Conservation (phyloP, 2,113 vertebrate genomes). For the Ptilonorhynchus violaceus region DNA sequence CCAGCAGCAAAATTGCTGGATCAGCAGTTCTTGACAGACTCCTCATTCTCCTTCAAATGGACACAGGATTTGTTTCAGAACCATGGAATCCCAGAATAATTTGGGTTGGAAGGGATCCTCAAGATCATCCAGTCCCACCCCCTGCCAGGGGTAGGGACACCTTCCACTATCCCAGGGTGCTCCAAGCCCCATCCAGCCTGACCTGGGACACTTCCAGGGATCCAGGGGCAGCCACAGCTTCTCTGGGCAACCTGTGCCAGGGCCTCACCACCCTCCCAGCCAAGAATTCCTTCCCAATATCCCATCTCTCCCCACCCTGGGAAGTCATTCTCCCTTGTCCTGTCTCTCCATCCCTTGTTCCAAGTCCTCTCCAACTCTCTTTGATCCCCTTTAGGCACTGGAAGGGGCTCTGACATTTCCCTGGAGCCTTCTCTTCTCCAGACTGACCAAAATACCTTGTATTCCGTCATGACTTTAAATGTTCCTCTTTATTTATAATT, state of each 20-base stretch:
- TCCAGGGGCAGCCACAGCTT: background rate
- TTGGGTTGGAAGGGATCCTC: background rate
- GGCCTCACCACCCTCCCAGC: background rate
- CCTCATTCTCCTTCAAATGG: background rate
- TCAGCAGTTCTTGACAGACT: background rate
- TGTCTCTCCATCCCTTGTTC: background rate
- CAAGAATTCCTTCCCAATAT: background rate
- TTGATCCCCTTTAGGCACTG: background rate
- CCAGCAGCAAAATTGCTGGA: background rate
- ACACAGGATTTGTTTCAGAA: background rate
- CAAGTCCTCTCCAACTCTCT: background rate
- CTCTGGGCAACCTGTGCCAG: background rate
- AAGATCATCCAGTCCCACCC: fast-evolving
- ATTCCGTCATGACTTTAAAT: background rate
- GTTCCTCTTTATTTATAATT: background rate
- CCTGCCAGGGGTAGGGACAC: background rate
- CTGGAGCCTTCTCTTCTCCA: background rate
- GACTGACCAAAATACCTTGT: background rate
- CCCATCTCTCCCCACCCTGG: fast-evolving
- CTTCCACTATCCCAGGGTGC: background rate
- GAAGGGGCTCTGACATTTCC: background rate
- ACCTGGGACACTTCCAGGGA: background rate
- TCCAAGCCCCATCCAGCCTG: background rate
- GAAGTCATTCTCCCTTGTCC: background rate
- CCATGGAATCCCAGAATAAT: background rate